Base-by-base conservation (phyloP, 92 coral and sea anemone species). In the Palythoa grandis region DNA sequence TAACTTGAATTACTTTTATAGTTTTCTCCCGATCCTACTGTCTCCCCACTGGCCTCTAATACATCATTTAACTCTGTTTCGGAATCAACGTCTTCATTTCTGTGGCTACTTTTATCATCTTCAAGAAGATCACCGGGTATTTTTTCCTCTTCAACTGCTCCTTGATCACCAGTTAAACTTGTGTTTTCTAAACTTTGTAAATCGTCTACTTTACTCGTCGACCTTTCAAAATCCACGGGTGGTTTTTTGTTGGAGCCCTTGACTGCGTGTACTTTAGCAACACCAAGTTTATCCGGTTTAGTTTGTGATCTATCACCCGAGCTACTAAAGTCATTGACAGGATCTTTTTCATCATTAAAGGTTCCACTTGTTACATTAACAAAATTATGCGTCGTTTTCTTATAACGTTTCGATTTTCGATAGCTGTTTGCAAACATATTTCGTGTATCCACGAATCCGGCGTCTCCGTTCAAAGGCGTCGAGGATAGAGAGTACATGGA, bases 151-250 rank as follows among this genome's bases (percentile, higher is more conserved):
- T 80, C 74, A 11, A 80, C 74, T 2, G 63, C 85, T 25, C 85
- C 85, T 66, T 80, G 74, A 14, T 80, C 85, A 13, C 85, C 85
- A 9, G 85, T 80, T 20, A 66, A 48, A 67, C 82, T 76, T 7
- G 48, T 25, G 52, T 80, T 80, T 52, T 80, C 74, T 17, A 69
- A 65, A 54, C 24, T 48, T 14, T 13, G 9, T 0, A 78, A 58
- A 40, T 65, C 60, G 35, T 80, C 85, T 15, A 80, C 2, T 15
- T 39, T 60, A 50, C 43, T 48, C 23, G 84, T 2, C 11, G 48
- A 20, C 38, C 35, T 57, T 24, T 24, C 50, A 48, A 37, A n/a
- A 11, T 23, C 22, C 1, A 43, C 47, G 40, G 0, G 5, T 65
- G 1, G 20, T 2, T 24, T 24, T 60, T 58, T 10, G 19, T 4